Evolutionary conservation across 2,888 invertebrate species (phyloP).

Genomic region (Hypercompe scribonia): DNA sequence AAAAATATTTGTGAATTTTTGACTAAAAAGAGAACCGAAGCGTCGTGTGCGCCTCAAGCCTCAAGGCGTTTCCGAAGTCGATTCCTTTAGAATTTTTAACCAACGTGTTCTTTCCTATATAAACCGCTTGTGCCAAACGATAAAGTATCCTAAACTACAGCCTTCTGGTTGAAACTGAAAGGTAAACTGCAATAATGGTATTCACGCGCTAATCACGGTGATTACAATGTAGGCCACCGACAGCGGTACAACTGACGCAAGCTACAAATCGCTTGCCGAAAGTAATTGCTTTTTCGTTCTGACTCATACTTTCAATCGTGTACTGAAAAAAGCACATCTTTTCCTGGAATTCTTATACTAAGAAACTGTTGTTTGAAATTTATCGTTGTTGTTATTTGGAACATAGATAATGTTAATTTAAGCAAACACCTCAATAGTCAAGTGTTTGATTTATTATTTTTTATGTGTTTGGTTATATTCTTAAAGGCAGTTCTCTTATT

Average conservation of each 20-base stretch:
- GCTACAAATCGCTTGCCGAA: constrained; percentile 30
- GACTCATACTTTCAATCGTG: constrained; percentile 33
- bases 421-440: neutral
- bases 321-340: constrained; percentile 27
- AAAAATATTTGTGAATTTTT: constrained; percentile 32
- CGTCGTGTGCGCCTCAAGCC: constrained; percentile 37
- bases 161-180: constrained; percentile 41
- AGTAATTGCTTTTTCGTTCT: constrained; percentile 43
- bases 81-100: constrained; percentile 47
- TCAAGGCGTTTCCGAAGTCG: constrained; percentile 31
- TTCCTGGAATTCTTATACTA: neutral
- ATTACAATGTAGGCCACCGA: constrained; percentile 61
- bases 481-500: too few relatives aligned
- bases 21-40: constrained; percentile 27
- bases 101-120: constrained; percentile 31
- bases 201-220: constrained; percentile 57
- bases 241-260: constrained; percentile 25
- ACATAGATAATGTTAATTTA: neutral
- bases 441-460: neutral
- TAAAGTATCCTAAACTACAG: constrained; percentile 37
- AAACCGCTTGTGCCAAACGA: constrained; percentile 40
- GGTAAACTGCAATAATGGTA: constrained; percentile 38
- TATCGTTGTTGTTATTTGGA: neutral
- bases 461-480: neutral
- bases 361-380: neutral